phyloP scores from a whole-genome alignment of 2,113 vertebrate species.

The Rhinolophus ferrumequinum region DNA sequence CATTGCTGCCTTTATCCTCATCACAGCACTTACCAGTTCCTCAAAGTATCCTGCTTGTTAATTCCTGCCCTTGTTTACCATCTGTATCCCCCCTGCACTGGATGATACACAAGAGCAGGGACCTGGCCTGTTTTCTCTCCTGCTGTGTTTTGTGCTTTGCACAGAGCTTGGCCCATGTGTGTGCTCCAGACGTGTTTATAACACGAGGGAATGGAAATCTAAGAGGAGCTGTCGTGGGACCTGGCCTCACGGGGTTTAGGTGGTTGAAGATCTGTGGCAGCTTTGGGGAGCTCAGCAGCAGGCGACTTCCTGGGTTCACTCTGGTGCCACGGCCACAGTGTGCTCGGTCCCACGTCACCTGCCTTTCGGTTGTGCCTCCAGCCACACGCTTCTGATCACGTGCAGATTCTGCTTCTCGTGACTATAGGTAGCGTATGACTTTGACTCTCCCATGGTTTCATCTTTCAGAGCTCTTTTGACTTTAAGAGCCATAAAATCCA shows the following conservation, averaged over 20 bases:
- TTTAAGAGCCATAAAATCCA: not conserved
- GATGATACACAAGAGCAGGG: not conserved
- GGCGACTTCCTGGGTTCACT: not conserved
- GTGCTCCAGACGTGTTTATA: not conserved
- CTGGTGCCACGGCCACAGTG: rapidly evolving
- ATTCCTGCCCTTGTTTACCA: too few relatives aligned
- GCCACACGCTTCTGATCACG: too few relatives aligned
- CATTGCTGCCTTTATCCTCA: not conserved
- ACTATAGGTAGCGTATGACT: not conserved
- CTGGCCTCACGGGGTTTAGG: not conserved
- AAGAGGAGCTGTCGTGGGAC: not conserved
- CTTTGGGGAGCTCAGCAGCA: not conserved
- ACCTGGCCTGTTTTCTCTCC: not conserved
- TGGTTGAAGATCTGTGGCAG: not conserved
- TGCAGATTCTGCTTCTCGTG: not conserved
- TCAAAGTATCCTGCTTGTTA: not conserved
- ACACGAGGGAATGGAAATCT: not conserved
- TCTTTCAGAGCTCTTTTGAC: not conserved
- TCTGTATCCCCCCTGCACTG: too few relatives aligned
- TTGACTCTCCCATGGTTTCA: not conserved
- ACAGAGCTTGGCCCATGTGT: not conserved
- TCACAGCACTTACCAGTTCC: not conserved
- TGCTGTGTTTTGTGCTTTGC: not conserved
- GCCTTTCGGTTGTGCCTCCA: not conserved
- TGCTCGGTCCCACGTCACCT: not conserved